Conservation (phyloP, 2,888 invertebrate genomes). For the Scaeva pyrastri region DNA sequence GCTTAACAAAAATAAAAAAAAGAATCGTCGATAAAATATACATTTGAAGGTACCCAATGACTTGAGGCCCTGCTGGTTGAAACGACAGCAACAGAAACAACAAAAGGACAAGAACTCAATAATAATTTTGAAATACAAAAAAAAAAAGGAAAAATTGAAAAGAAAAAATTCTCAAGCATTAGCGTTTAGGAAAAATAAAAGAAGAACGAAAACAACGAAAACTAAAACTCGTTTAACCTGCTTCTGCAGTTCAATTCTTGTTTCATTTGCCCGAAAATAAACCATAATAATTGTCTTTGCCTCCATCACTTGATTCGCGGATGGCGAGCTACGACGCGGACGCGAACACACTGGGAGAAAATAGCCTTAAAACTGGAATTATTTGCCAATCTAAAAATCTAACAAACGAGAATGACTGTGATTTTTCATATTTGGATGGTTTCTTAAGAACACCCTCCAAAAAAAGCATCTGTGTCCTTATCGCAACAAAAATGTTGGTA, state of each 20-base stretch:
- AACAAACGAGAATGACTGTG: background rate
- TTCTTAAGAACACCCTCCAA: background rate
- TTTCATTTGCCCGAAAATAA: constrained; percentile 54
- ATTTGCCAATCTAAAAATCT: too few relatives aligned
- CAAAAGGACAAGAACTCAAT: constrained; percentile 24
- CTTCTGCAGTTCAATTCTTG: constrained; percentile 59
- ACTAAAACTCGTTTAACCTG: constrained; percentile 73
- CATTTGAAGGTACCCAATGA: background rate
- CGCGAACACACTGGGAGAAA: background rate
- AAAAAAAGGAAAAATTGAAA: too few relatives aligned
- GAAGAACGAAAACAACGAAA: constrained; percentile 23
- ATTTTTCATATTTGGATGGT: background rate
- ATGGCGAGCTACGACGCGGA: background rate
- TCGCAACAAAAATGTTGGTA: too few relatives aligned
- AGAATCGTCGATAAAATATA: constrained; percentile 27
- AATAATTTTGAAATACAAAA: too few relatives aligned
- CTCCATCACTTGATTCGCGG: background rate
- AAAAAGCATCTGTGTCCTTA: too few relatives aligned
- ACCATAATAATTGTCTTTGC: constrained; percentile 50
- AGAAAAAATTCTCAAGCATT: constrained; percentile 34
- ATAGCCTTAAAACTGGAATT: background rate
- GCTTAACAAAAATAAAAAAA: constrained; percentile 45
- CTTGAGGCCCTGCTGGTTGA: background rate
- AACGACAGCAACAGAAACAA: constrained; percentile 33
- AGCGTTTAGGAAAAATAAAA: constrained; percentile 38